Conservation (phyloP, 2,888 invertebrate species). For the Thymelicus sylvestris region DNA sequence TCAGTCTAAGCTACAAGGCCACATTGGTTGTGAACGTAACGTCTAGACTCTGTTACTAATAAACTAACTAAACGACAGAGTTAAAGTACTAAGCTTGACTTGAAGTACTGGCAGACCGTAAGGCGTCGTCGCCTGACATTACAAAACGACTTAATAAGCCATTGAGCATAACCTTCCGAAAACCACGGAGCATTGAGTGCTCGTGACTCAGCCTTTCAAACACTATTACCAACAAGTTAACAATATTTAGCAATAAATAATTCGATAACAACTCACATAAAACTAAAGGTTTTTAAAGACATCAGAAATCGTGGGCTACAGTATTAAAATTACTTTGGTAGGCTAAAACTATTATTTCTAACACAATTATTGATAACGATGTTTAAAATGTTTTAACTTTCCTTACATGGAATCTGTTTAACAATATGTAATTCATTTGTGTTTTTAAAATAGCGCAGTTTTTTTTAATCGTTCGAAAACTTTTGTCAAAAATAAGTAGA, state of each 20-base stretch:
- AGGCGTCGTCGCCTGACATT: slow-evolving; percentile 20
- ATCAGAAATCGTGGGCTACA: background rate
- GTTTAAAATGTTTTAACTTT: too few species aligned
- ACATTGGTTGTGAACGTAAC: too few species aligned
- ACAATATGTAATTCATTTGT: too few species aligned
- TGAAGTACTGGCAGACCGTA: slow-evolving; percentile 6
- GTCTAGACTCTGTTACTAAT: too few species aligned
- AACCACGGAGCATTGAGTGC: slow-evolving; percentile 36
- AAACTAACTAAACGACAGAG: background rate
- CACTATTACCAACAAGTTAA: slow-evolving; percentile 23
- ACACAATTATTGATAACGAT: too few species aligned
- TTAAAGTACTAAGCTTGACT: background rate
- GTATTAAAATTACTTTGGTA: background rate
- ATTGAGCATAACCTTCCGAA: slow-evolving; percentile 42
- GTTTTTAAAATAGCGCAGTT: too few species aligned
- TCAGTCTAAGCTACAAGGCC: too few species aligned
- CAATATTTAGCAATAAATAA: slow-evolving; percentile 31
- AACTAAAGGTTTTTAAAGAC: background rate
- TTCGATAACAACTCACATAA: slow-evolving; percentile 15
- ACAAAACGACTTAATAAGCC: slow-evolving; percentile 40
- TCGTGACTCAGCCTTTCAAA: slow-evolving; percentile 39
- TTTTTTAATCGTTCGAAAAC: too few species aligned
- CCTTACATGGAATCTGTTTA: too few species aligned
- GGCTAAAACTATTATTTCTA: too few species aligned
- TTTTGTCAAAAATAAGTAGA: too few species aligned